Percentiles rank a stretch among this genome's conserved stretches.
phyloP scores from a whole-genome alignment of 2,797 vertebrate species.

The Pseudomugil gertrudae region DNA sequence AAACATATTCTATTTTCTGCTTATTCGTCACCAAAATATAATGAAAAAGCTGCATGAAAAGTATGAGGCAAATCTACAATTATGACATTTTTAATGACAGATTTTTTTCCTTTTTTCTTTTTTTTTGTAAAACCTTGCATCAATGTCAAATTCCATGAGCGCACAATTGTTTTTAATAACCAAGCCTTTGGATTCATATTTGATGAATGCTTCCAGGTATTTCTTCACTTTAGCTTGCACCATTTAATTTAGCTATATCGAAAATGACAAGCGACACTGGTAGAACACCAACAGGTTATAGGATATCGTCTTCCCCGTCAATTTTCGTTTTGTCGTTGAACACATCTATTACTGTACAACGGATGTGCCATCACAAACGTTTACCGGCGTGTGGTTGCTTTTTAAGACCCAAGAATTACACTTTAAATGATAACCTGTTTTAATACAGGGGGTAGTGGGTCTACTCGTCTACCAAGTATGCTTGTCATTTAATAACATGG shows the following conservation, averaged over 20 bases:
- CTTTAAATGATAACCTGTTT: conserved; percentile 23
- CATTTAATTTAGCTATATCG: conserved; percentile 45
- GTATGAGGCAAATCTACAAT: conserved; percentile 59
- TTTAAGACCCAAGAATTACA: conserved; percentile 32
- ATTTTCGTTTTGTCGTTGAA: conserved; percentile 29
- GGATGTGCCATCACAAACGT: conserved; percentile 25
- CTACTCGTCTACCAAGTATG: conserved; percentile 48
- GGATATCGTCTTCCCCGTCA: conserved; percentile 35
- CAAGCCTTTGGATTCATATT: conserved; percentile 54
- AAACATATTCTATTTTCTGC: conserved; percentile 10
- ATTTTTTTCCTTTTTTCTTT: not conserved
- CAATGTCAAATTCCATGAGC: conserved; percentile 68
- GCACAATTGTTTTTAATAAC: conserved; percentile 56
- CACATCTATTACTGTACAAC: conserved; percentile 42
- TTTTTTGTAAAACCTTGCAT: conserved; percentile 78
- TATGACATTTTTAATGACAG: conserved; percentile 76
- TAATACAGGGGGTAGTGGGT: conserved; percentile 35
- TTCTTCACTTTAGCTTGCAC: conserved; percentile 51
- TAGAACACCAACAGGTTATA: conserved; percentile 40
- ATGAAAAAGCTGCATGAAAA: conserved; percentile 17
- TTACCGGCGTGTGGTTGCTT: not conserved
- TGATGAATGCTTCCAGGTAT: conserved; percentile 53
- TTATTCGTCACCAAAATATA: conserved; percentile 7
- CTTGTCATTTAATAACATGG: conserved; percentile 65
- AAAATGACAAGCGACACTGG: conserved; percentile 73